These are phyloP conservation scores for Caenorhabditis sp. DNA, from an alignment of 2,888 invertebrate genomes.

Conservation along the genomic window DNA sequence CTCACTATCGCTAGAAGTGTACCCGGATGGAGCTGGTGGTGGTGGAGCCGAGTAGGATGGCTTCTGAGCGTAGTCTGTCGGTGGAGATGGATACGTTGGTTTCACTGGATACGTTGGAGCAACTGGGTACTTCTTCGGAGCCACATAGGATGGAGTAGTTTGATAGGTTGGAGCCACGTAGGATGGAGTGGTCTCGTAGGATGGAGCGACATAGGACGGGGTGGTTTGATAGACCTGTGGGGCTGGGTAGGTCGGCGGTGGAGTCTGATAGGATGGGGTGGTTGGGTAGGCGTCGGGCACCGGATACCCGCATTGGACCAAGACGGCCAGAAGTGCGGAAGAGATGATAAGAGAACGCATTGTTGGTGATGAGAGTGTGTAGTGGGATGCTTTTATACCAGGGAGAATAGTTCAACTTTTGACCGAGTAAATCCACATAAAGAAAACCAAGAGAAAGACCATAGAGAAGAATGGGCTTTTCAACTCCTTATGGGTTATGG, in stretches of 20 bases:
- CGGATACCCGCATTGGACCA: constrained; percentile 23
- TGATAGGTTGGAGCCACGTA: neutral
- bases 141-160: constrained; percentile 24
- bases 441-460: neutral
- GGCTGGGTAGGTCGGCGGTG: constrained; percentile 14
- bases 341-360: constrained; percentile 25
- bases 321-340: constrained; percentile 28
- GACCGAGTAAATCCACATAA: neutral
- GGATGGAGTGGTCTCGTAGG: neutral
- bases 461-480: neutral
- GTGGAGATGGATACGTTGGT: constrained; percentile 38
- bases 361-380: too few relatives aligned
- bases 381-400: constrained; percentile 16
- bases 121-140: constrained; percentile 38
- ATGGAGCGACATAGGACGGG: neutral
- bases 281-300: constrained; percentile 20
- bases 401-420: neutral
- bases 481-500: neutral
- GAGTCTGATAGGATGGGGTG: neutral
- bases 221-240: constrained; percentile 4
- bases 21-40: constrained; percentile 24
- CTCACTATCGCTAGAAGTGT: constrained; percentile 11
- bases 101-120: constrained; percentile 20
- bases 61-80: constrained; percentile 25
- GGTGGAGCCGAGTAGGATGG: constrained; percentile 39